Base-by-base conservation (phyloP, 2,113 vertebrate species). In the Ophiodon elongatus region DNA sequence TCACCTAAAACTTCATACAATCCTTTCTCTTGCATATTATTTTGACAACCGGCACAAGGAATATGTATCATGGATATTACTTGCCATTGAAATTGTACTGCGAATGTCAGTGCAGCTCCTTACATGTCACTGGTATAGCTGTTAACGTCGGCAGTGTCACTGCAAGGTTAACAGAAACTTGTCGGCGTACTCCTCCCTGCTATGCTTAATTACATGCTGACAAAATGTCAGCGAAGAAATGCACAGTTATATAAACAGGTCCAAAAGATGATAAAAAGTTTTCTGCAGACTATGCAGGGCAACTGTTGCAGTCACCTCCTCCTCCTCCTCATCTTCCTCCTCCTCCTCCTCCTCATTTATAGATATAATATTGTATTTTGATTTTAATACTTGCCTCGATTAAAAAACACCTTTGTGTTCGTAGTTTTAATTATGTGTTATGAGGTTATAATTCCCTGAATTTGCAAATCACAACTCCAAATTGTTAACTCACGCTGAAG, bases 1-100 rank as follows among this genome's bases (percentile, higher is more conserved):
- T 78, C 64, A 60, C 35, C 17, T 64, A 33, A 73, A 73, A 73
- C 43, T 57, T 73, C 11, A 63, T 17, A 23, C 64, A 33, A 1
- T 52, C 21, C 50, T 69, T 41, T 54, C 29, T 56, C 43, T 11
- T 39, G 5, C 54, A 19, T 47, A 8, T 69, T 37, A 57, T 33
- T 33, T 25, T 21, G 37, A 65, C 52, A 37, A 25, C 29, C n/a
- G 5, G 31, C 73, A 29, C 35, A 29, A 35, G 1, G 8, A 66
- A 65, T 6, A 41, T 39, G 14, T 3, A 25, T 5, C 6, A 21
- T 50, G 64, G 7, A 27, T 54, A 10, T 39, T 13, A 37, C 69
- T 59, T 27, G 45, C 27, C 31, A 35, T 6, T 47, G 33, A 29
- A 39, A 31, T 3, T 41, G 33, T 8, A 21, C 50, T 67, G 11